Evolutionary conservation across 2,113 vertebrate species (phyloP), one percentile per base, ranked within the genome.

Genomic region (Hemibagrus wyckioides): DNA sequence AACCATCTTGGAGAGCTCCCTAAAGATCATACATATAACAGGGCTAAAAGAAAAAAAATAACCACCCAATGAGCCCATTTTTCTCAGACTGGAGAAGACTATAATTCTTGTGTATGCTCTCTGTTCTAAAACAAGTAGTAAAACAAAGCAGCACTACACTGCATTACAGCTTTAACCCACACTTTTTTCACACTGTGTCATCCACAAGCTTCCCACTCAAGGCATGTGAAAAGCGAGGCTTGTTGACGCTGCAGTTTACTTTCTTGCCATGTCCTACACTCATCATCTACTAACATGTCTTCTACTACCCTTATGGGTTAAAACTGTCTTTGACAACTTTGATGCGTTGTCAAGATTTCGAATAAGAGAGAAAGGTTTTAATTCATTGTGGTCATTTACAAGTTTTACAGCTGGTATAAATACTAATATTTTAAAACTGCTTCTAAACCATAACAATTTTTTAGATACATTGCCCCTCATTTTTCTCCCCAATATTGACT

Each of bases 221-320:
- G 69, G 25, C 3, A 67, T 90, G 81, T 67, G 85, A 92, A 89
- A 92, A 90, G 90, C 89, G n/a, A 59, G 59, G 30, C 69, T 82
- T 71, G 48, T 85, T 91, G 86, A n/a, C 76, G 28, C 80, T 81
- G 71, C 84, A 87, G 88, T 91, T 90, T 89, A 21, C 41, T 65
- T 33, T 28, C 30, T 69, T n/a, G 57, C 54, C 21, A 28, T n/a
- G 28, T 65, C 54, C 23, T 73, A 56, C 36, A 56, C 21, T 17
- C 48, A 52, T 52, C 23, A 75, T 75, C 39, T 75, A 75, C 41
- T 48, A 48, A 10, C 23, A 48, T 48, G 4, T 25, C 4, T 28
- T 48, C 41, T 48, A 44, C 9, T 13, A 41, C 8, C 1, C 39
- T 41, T 73, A 14, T 75, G 71, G 71, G 23, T 39, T 56, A 56